Conservation (phyloP, 2,113 vertebrate species). For the Dipodomys ordii region DNA sequence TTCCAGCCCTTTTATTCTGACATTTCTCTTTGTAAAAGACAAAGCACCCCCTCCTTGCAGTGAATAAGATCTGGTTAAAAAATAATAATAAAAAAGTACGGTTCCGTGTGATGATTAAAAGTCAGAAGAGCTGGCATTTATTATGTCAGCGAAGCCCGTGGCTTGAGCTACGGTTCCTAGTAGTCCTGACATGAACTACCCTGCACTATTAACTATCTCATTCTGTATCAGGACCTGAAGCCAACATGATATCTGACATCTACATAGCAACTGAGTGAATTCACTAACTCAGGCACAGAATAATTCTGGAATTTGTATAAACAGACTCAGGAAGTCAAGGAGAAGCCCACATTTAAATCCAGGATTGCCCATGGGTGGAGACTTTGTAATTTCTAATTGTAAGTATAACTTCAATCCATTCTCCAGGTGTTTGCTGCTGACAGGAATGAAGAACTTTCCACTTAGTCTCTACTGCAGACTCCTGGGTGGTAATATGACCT, state of each 20-base stretch:
- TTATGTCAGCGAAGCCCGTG: not conserved
- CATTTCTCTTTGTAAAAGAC: slow-evolving; percentile 60
- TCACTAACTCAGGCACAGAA: not conserved
- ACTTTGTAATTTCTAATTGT: not conserved
- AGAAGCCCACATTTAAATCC: not conserved
- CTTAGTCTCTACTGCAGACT: not conserved
- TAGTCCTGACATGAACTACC: not conserved
- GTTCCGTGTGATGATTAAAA: not conserved
- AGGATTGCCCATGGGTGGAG: rapidly evolving
- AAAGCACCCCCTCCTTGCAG: not conserved
- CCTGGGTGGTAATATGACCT: not conserved
- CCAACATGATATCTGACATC: not conserved
- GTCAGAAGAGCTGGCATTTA: not conserved
- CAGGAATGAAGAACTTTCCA: not conserved
- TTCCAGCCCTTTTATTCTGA: slow-evolving; percentile 75
- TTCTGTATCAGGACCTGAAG: not conserved
- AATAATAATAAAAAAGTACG: not conserved
- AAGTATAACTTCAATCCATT: not conserved
- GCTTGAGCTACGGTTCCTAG: not conserved
- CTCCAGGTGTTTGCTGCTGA: not conserved
- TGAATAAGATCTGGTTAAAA: not conserved
- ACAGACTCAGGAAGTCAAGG: not conserved
- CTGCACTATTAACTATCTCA: not conserved
- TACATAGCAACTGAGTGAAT: not conserved
- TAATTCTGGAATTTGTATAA: not conserved